Evolutionary conservation across 1,140 invertebrate genomes (phyloP).

Genomic region (Diuraphis noxia): DNA sequence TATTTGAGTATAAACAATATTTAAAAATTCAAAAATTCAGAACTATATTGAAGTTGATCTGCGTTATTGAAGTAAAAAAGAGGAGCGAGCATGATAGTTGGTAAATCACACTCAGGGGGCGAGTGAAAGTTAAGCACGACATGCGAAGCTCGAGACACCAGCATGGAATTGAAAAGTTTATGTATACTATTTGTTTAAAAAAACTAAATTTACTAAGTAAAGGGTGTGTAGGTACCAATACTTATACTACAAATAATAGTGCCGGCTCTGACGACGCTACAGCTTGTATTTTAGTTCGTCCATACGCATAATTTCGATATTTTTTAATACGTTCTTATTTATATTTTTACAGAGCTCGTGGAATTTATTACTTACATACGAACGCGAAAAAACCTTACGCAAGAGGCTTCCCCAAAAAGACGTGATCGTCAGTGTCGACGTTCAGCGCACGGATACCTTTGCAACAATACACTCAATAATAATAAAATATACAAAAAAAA

Average conservation of each 20-base stretch:
- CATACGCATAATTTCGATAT: slow-evolving; percentile 9
- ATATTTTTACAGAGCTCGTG: slow-evolving; percentile 69
- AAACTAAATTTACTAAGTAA: background rate
- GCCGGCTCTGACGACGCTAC: too few species aligned
- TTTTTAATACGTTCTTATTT: background rate
- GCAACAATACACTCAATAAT: background rate
- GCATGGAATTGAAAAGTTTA: too few species aligned
- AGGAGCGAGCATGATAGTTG: too few species aligned
- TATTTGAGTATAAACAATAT: too few species aligned
- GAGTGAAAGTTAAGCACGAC: too few species aligned
- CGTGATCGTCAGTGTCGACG: background rate
- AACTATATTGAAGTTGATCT: too few species aligned
- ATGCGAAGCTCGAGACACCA: too few species aligned
- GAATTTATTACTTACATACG: slow-evolving; percentile 81
- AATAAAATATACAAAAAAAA: background rate
- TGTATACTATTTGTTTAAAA: too few species aligned
- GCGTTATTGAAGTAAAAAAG: too few species aligned
- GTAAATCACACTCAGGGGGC: too few species aligned
- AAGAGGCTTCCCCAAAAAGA: slow-evolving; percentile 72
- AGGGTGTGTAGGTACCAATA: background rate
- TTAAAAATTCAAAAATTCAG: too few species aligned
- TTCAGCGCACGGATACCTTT: background rate
- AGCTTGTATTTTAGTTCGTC: slow-evolving; percentile 51
- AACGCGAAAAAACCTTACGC: slow-evolving; percentile 82
- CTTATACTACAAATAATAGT: too few species aligned